A percentile compares a stretch with the other conserved stretches of the same genome.
Evolutionary conservation across 2,888 invertebrate species (phyloP).

Genomic region (Sinohyriopsis cumingii): DNA sequence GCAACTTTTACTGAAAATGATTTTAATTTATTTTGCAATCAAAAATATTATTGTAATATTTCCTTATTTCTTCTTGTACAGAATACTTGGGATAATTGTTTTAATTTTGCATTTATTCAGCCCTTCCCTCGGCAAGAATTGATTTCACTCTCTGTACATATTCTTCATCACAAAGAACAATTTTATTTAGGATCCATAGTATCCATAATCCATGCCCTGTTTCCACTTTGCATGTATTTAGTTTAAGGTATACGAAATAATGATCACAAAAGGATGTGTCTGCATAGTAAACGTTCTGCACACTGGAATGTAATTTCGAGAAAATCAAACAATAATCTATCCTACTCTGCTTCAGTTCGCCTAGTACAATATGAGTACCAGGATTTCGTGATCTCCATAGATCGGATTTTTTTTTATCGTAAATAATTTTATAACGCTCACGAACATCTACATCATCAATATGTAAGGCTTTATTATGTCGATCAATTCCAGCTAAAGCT

Average conservation of each 20-base stretch:
- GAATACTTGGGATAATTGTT: not conserved
- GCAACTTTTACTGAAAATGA: no score
- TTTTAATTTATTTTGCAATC: no score
- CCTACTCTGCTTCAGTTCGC: not conserved
- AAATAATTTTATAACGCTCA: no score
- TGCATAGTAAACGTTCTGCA: not conserved
- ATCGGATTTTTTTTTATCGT: not conserved
- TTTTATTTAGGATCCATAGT: slow-evolving; percentile 1
- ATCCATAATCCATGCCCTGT: slow-evolving; percentile 1
- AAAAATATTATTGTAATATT: no score
- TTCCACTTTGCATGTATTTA: not conserved
- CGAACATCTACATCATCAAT: not conserved
- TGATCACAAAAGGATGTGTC: slow-evolving; percentile 2
- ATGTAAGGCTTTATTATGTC: not conserved
- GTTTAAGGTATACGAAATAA: not conserved
- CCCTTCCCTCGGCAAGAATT: not conserved
- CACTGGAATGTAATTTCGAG: not conserved
- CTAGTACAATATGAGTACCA: not conserved
- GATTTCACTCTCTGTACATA: not conserved
- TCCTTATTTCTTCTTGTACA: no score
- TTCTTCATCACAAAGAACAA: not conserved
- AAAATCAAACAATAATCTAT: not conserved
- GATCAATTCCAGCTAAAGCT: not conserved
- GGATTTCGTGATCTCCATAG: not conserved
- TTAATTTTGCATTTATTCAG: not conserved